These are phyloP conservation scores for Nyctibius grandis DNA, from an alignment of 2,797 vertebrate species.

Conservation along the genomic window DNA sequence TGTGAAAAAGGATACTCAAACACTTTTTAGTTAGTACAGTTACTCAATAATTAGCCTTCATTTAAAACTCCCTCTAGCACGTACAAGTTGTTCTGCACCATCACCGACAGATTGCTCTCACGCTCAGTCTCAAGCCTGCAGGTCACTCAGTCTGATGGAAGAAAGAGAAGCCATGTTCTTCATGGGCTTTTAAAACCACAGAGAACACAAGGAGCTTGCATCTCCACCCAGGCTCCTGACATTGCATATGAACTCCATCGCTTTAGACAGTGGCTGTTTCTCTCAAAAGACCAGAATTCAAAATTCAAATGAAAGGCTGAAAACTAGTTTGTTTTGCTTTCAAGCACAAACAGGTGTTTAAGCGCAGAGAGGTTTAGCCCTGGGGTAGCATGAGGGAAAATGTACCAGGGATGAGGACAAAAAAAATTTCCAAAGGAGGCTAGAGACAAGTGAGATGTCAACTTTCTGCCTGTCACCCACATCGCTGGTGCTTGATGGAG, in stretches of 20 bases:
- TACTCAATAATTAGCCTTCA: background rate
- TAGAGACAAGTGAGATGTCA: background rate
- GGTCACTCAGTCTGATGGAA: background rate
- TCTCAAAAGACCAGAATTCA: background rate
- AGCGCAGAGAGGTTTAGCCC: background rate
- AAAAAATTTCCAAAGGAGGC: background rate
- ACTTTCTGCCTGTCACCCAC: background rate
- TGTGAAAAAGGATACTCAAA: background rate
- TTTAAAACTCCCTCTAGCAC: background rate
- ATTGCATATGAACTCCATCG: rapidly evolving
- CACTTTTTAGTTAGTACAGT: background rate
- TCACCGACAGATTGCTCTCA: rapidly evolving
- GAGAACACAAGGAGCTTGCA: background rate
- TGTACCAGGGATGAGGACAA: background rate
- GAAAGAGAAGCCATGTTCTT: background rate
- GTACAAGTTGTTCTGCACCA: background rate
- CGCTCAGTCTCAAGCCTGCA: background rate
- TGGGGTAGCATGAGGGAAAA: background rate
- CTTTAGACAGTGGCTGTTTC: background rate
- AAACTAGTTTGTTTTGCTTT: background rate
- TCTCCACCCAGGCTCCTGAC: background rate
- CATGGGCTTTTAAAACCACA: background rate
- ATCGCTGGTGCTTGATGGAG: rapidly evolving
- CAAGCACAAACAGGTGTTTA: background rate
- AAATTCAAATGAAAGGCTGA: background rate